Conservation (phyloP, 2,797 vertebrate species). For the Liasis olivaceus region DNA sequence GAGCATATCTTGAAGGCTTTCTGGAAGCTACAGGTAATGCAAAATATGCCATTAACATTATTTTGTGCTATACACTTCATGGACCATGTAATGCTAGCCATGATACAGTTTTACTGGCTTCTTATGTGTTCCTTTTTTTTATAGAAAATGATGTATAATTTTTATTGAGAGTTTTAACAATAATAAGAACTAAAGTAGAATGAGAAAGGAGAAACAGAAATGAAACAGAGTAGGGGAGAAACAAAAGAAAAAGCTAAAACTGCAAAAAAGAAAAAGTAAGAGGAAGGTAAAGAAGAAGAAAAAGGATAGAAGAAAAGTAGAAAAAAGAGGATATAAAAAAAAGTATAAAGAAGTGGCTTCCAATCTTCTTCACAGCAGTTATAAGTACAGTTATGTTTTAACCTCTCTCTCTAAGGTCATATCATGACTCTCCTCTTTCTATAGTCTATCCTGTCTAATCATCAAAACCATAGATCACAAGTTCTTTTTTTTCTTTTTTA, state of each 20-base stretch:
- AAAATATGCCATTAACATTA: background rate
- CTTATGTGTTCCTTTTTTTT: no score
- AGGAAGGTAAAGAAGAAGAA: background rate
- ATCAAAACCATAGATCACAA: no score
- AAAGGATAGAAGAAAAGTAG: background rate
- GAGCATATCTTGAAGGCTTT: background rate
- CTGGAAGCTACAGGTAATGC: background rate
- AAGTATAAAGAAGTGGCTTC: background rate
- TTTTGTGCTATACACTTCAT: background rate
- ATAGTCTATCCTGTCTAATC: no score
- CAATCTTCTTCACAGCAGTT: background rate
- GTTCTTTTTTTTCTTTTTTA: no score
- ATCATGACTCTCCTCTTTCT: no score
- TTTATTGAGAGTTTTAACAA: background rate
- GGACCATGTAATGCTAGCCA: background rate
- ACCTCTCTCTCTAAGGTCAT: no score
- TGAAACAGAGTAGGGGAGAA: background rate
- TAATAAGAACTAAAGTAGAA: background rate
- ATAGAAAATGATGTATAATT: no score
- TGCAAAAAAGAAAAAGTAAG: background rate
- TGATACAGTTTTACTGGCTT: no score
- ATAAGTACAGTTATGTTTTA: background rate
- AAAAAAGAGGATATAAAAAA: background rate
- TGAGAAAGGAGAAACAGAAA: background rate
- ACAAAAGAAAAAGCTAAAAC: background rate